phyloP scores from a whole-genome alignment of 2,113 vertebrate genomes.

The Psephotus haematonotus region DNA sequence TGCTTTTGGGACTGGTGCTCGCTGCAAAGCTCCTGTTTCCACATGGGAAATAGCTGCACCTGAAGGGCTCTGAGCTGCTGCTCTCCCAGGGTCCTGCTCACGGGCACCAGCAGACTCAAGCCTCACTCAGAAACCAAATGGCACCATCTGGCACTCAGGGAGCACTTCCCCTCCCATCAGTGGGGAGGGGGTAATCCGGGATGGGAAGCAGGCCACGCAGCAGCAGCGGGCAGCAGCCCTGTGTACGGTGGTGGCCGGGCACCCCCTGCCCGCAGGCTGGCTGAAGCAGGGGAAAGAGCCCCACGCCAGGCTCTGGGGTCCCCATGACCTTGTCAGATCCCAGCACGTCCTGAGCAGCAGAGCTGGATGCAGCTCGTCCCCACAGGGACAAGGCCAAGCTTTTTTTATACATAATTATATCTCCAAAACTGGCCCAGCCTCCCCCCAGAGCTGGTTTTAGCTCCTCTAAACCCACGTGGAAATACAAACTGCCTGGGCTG shows the following conservation, averaged over 20 bases:
- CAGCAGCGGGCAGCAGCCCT: not conserved
- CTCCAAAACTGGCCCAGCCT: not conserved
- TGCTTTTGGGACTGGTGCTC: not conserved
- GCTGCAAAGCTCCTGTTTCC: not conserved
- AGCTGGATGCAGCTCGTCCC: not conserved
- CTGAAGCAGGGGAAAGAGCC: not conserved
- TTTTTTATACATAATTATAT: slow-evolving; percentile 18
- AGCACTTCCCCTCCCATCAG: not conserved
- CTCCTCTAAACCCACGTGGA: not conserved
- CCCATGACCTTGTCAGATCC: fast-evolving
- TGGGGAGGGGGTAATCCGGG: not conserved
- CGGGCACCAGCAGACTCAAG: not conserved
- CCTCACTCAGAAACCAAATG: slow-evolving; percentile 7
- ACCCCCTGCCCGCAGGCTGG: not conserved
- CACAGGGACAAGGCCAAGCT: not conserved
- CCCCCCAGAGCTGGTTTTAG: slow-evolving; percentile 47
- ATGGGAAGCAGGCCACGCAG: not conserved
- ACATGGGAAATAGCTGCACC: not conserved
- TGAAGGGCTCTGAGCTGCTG: fast-evolving
- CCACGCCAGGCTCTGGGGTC: not conserved
- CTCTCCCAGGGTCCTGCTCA: not conserved
- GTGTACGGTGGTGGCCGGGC: fast-evolving
- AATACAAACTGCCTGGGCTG: not conserved
- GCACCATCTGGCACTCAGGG: not conserved
- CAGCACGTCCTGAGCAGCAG: fast-evolving